A percentile compares a stretch with the other conserved stretches of the same genome.
Conservation (phyloP, 2,797 vertebrate species). For the Pitangus sulphuratus region DNA sequence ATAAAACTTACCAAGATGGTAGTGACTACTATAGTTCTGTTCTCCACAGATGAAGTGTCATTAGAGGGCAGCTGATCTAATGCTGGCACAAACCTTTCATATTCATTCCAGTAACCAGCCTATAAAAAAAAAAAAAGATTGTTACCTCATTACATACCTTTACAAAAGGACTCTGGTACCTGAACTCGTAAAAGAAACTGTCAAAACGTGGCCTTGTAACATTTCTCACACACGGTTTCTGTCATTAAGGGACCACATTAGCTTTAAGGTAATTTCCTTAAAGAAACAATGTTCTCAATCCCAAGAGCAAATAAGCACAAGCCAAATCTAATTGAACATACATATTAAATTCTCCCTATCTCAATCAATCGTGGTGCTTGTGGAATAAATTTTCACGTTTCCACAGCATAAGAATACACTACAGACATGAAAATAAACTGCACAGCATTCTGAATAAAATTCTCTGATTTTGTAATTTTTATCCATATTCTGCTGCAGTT, state of each 20-base stretch:
- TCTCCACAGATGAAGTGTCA: conserved; percentile 94
- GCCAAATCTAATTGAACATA: background rate
- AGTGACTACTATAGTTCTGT: conserved; percentile 99
- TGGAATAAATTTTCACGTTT: background rate
- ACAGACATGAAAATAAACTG: background rate
- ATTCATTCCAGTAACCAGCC: conserved; percentile 99
- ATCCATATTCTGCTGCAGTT: background rate
- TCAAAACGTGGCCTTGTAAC: background rate
- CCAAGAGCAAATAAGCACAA: background rate
- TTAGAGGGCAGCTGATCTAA: conserved; percentile 91
- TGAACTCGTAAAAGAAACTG: background rate
- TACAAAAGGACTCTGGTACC: background rate
- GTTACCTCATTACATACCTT: conserved; percentile 3
- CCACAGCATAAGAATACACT: background rate
- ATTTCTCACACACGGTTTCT: background rate
- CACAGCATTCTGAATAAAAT: background rate
- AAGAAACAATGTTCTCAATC: background rate
- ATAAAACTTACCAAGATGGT: conserved; percentile 97
- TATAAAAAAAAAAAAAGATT: conserved; percentile 81
- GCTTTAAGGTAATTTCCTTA: background rate
- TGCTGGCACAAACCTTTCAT: conserved; percentile 94
- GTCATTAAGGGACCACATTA: background rate
- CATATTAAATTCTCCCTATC: background rate
- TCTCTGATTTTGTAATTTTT: background rate
- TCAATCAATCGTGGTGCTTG: background rate